These are phyloP conservation scores for Phyto melanocephala DNA, from an alignment of 2,888 invertebrate genomes.

Conservation along the genomic window DNA sequence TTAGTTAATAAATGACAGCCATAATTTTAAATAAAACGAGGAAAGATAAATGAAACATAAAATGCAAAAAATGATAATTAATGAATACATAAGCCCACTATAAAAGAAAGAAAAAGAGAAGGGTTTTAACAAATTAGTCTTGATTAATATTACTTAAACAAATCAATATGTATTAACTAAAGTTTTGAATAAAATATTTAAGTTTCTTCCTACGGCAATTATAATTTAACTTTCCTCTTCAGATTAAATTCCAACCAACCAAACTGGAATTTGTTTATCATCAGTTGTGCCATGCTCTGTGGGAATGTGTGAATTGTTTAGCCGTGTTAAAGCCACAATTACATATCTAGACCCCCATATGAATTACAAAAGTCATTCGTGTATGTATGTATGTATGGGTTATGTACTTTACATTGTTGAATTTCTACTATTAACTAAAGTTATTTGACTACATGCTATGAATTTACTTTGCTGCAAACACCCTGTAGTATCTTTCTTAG, in stretches of 20 bases:
- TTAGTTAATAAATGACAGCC: background rate
- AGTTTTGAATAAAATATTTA: slow-evolving; percentile 5
- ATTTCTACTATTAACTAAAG: background rate
- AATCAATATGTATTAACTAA: no score
- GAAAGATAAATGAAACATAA: background rate
- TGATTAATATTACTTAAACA: no score
- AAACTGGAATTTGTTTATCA: slow-evolving; percentile 13
- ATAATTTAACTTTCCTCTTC: background rate
- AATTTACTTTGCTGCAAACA: background rate
- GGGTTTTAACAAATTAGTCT: no score
- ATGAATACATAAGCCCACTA: background rate
- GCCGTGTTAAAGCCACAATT: slow-evolving; percentile 37
- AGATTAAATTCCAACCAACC: background rate
- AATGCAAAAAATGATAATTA: background rate
- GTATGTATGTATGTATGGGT: background rate
- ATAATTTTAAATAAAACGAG: slow-evolving; percentile 3
- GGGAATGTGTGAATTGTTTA: slow-evolving; percentile 28
- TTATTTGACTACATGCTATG: background rate
- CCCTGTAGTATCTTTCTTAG: slow-evolving; percentile 23
- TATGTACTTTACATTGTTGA: background rate
- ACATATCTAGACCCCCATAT: slow-evolving; percentile 1
- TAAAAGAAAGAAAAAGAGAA: background rate
- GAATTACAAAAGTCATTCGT: slow-evolving; percentile 17
- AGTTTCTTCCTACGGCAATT: background rate
- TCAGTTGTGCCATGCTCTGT: background rate